These are phyloP conservation scores for Polylopha cassiicola DNA, from an alignment of 2,888 invertebrate species.

Conservation along the genomic window DNA sequence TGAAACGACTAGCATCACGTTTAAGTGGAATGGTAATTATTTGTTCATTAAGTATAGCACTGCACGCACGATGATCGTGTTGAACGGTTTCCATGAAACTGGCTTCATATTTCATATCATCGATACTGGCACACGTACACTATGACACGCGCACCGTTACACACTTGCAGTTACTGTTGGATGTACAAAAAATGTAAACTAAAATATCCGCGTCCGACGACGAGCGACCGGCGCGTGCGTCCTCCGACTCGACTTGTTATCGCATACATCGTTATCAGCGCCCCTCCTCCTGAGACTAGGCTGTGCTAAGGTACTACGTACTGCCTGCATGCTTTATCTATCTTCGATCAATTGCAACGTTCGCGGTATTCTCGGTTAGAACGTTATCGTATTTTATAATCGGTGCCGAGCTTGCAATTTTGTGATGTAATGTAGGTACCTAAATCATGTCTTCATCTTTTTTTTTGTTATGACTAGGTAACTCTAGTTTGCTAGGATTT, in stretches of 20 bases:
- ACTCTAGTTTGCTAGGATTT: too few relatives aligned
- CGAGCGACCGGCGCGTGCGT: slow-evolving; percentile 35
- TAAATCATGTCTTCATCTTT: too few relatives aligned
- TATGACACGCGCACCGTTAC: slow-evolving; percentile 28
- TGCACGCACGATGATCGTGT: slow-evolving; percentile 6
- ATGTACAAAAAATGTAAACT: slow-evolving; percentile 42
- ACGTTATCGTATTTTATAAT: slow-evolving; percentile 15
- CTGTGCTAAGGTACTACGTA: slow-evolving; percentile 13
- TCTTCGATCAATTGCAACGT: slow-evolving; percentile 33
- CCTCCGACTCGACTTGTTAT: slow-evolving; percentile 55
- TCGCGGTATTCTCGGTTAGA: slow-evolving; percentile 25
- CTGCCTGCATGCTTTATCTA: slow-evolving; percentile 27
- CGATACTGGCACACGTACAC: slow-evolving; percentile 22
- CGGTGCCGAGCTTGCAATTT: slow-evolving; percentile 16
- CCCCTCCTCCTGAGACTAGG: slow-evolving; percentile 40
- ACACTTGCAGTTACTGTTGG: slow-evolving; percentile 38
- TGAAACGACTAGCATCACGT: slow-evolving; percentile 13
- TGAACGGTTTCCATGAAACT: slow-evolving; percentile 4
- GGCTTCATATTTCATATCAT: slow-evolving; percentile 7
- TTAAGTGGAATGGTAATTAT: slow-evolving; percentile 25
- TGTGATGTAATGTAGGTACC: slow-evolving; percentile 20
- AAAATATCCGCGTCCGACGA: slow-evolving; percentile 33
- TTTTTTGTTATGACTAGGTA: too few relatives aligned
- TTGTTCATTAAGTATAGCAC: too few relatives aligned
- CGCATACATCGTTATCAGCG: slow-evolving; percentile 58